These are phyloP conservation scores for Schizothorax lantsangensis DNA, from an alignment of 2,797 vertebrate species.

Conservation along the genomic window DNA sequence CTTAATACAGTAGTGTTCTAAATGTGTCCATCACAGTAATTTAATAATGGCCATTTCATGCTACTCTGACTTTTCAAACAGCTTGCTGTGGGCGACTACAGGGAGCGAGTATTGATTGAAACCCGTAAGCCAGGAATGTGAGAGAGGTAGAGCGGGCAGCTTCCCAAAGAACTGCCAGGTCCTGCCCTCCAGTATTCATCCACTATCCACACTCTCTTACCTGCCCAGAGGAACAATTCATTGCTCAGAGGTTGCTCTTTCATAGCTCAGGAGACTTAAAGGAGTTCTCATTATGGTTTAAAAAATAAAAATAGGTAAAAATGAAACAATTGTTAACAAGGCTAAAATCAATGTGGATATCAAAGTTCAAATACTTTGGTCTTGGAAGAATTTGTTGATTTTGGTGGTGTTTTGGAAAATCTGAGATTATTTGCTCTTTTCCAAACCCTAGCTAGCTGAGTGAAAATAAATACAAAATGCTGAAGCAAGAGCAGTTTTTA, in stretches of 20 bases:
- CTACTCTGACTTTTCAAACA: conserved; percentile 79
- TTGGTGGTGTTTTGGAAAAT: neutral
- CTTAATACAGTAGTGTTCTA: conserved; percentile 83
- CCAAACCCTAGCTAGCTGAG: neutral
- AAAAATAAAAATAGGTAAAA: neutral
- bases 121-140: conserved; percentile 72
- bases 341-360: neutral
- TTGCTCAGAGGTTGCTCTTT: conserved; percentile 4
- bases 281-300: neutral
- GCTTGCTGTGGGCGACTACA: conserved; percentile 75
- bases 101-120: conserved; percentile 80
- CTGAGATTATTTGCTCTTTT: neutral
- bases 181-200: conserved; percentile 33
- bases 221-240: neutral
- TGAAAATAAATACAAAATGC: neutral
- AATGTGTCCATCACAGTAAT: conserved; percentile 83
- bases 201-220: conserved; percentile 4
- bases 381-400: neutral
- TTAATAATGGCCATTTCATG: conserved; percentile 85
- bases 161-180: conserved; percentile 78
- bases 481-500: neutral
- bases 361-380: neutral
- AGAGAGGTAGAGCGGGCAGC: conserved; percentile 67
- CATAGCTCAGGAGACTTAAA: neutral
- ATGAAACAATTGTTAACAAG: neutral